phyloP scores from a whole-genome alignment of 2,888 invertebrate genomes.

The Mythimna ferrago region DNA sequence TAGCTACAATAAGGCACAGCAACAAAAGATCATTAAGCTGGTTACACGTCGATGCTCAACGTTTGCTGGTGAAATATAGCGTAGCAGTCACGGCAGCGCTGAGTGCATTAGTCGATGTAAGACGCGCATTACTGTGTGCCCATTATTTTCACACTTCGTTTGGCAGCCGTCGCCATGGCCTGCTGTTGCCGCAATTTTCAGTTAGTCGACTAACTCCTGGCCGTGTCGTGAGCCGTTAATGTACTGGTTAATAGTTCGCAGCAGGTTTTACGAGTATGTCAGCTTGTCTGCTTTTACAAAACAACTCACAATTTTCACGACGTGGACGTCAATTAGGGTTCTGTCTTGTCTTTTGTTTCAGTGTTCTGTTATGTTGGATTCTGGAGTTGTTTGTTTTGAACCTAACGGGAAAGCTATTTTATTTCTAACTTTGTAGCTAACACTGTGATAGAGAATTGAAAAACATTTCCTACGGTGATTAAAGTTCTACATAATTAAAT shows the following conservation, averaged over 20 bases:
- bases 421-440: not conserved
- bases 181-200: conserved; percentile 72
- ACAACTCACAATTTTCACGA: conserved; percentile 43
- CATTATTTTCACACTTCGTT: conserved; percentile 88
- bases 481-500: no score
- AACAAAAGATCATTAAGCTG: conserved; percentile 36
- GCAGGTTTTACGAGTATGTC: conserved; percentile 61
- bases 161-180: conserved; percentile 71
- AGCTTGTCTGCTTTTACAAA: conserved; percentile 48
- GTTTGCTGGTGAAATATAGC: conserved; percentile 63
- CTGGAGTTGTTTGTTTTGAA: not conserved
- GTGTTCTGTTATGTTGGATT: not conserved
- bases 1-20: conserved; percentile 3
- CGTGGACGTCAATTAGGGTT: conserved; percentile 10
- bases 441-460: not conserved
- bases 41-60: conserved; percentile 50
- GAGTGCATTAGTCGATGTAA: conserved; percentile 83
- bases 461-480: not conserved
- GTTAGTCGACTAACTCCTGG: conserved; percentile 70
- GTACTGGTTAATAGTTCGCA: conserved; percentile 72
- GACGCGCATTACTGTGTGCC: conserved; percentile 76
- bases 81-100: conserved; percentile 57
- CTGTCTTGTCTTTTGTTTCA: conserved; percentile 9
- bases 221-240: conserved; percentile 70
- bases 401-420: not conserved